Evolutionary conservation across 2,113 vertebrate species (phyloP).

Genomic region (Ahaetulla prasina): DNA sequence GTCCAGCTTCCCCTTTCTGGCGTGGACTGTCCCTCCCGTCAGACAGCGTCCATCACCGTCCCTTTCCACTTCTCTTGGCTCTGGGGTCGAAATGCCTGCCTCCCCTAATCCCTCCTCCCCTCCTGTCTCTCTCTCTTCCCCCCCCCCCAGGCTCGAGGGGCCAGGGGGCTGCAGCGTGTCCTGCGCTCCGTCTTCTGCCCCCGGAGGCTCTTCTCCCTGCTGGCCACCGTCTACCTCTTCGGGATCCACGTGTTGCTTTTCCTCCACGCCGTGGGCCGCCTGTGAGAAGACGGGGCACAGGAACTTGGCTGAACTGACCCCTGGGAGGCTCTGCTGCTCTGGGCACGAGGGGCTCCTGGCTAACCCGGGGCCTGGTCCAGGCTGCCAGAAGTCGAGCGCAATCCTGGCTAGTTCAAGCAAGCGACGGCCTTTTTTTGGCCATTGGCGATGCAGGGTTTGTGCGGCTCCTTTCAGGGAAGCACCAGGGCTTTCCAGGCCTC

Average conservation of each 20-base stretch:
- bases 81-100: rapidly evolving
- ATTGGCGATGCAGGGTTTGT: rapidly evolving
- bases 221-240: slow-evolving; percentile 79
- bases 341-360: neutral
- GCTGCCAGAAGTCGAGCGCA: neutral
- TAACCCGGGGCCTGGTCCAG: rapidly evolving
- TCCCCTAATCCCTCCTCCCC: neutral
- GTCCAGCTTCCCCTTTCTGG: neutral
- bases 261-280: slow-evolving; percentile 84
- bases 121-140: slow-evolving; percentile 32
- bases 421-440: neutral
- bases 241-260: slow-evolving; percentile 83
- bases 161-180: slow-evolving; percentile 70
- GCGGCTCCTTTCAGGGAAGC: neutral
- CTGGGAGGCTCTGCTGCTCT: rapidly evolving
- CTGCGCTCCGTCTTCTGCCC: slow-evolving; percentile 76
- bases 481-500: no score
- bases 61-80: neutral
- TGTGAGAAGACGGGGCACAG: slow-evolving; percentile 58
- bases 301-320: rapidly evolving
- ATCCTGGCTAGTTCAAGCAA: neutral
- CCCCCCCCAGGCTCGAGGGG: slow-evolving; percentile 71
- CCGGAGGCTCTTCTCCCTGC: slow-evolving; percentile 79
- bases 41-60: rapidly evolving
- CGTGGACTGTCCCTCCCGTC: neutral